Evolutionary conservation across 2,113 vertebrate genomes (phyloP), one percentile per base, ranked within the genome.

Genomic region (Coptodon rendalli): DNA sequence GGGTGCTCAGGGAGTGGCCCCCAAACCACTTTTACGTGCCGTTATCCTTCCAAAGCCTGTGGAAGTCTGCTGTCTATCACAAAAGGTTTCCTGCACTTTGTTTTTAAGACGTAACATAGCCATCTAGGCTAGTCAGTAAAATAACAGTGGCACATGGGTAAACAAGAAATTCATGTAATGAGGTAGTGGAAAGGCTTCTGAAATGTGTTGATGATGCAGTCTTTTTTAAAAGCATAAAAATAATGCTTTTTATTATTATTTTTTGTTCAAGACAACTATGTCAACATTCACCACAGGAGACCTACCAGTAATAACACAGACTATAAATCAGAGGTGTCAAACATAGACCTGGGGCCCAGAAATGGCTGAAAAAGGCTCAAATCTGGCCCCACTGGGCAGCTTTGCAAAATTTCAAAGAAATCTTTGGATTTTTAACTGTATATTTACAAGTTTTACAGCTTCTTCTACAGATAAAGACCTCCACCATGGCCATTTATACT

Each of bases 1-100:
- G 79, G 82, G 86, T 83, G 45, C 50, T 9, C 3, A 73, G 90
- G 89, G 88, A 94, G 89, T 76, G 73, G 86, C 80, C 79, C 56
- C 54, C 54, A 59, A 73, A 11, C 48, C 36, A 31, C 22, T 88
- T 92, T 89, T 78, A 88, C 79, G 14, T 73, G 76, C 71, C 0
- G 27, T 91, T 84, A 91, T 91, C 89, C 87, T 81, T 82, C 87
- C 54, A 90, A 92, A 91, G 87, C 84, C 82, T 22, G 54, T 83
- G 88, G 59, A 93, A 89, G 90, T 92, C 88, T 91, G 90, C 86
- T 89, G 87, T 90, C 78, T 85, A 19, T 81, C 88, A 61, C 53
- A 36, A 85, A 87, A 50, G 2, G 8, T 45, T 81, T 89, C 82
- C 43, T 71, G 36, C 40, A 83, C 53, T 76, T 84, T 89, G 56